These are phyloP conservation scores for Psilopsiagon aymara DNA, from an alignment of 2,113 vertebrate genomes.

Conservation along the genomic window DNA sequence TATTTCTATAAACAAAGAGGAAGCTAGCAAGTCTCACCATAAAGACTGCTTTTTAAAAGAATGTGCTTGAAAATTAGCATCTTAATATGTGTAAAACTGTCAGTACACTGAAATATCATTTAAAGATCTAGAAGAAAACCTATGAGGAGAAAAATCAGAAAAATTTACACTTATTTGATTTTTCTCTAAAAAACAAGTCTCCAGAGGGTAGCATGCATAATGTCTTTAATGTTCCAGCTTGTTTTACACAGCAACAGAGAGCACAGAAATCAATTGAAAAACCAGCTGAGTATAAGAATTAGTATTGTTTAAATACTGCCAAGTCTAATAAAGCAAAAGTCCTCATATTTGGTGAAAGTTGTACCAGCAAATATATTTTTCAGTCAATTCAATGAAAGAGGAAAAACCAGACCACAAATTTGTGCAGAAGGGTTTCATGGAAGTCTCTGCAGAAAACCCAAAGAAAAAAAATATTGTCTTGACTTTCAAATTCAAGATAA, in stretches of 20 bases:
- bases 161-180: background rate
- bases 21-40: background rate
- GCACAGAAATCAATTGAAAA: conserved; percentile 32
- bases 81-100: background rate
- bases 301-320: conserved; percentile 60
- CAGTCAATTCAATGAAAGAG: background rate
- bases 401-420: background rate
- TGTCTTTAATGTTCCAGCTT: background rate
- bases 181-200: conserved; percentile 13
- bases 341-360: background rate
- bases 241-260: conserved; percentile 19
- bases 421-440: background rate
- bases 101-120: background rate
- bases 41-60: background rate
- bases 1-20: background rate
- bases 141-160: background rate
- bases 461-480: background rate
- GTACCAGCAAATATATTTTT: conserved; percentile 15
- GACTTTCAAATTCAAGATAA: background rate
- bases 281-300: conserved; percentile 36
- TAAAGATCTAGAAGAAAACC: background rate
- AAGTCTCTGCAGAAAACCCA: background rate
- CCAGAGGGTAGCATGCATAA: background rate
- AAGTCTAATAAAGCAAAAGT: conserved; percentile 31
- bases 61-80: background rate